These are phyloP conservation scores for Parnassius mnemosyne DNA, from an alignment of 2,888 invertebrate species.

Conservation along the genomic window DNA sequence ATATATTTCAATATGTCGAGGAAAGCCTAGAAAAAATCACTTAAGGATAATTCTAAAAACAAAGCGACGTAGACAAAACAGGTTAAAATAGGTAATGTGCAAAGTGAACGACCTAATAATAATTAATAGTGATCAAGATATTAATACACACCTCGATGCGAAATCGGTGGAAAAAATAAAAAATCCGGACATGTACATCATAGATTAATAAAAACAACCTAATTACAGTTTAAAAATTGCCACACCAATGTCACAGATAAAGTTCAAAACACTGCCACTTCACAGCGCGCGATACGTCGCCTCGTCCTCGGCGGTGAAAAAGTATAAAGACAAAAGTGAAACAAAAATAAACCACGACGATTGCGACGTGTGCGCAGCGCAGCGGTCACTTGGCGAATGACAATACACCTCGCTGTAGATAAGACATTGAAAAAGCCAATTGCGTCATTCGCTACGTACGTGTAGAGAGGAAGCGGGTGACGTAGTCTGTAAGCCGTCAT, in stretches of 20 bases:
- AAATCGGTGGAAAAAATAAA: conserved; percentile 71
- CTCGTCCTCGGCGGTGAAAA: conserved; percentile 72
- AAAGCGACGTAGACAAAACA: conserved; percentile 45
- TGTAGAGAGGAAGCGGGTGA: conserved; percentile 73
- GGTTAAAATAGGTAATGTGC: conserved; percentile 56
- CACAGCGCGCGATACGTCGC: conserved; percentile 67
- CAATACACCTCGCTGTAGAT: conserved; percentile 76
- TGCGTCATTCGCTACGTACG: conserved; percentile 78
- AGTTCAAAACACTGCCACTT: conserved; percentile 74
- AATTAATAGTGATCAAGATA: conserved; percentile 25
- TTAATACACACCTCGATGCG: conserved; percentile 70
- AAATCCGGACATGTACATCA: conserved; percentile 75
- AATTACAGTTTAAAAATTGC: conserved; percentile 45
- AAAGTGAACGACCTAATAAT: conserved; percentile 23
- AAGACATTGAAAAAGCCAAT: conserved; percentile 81
- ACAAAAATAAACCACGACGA: conserved; percentile 60
- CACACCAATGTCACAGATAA: conserved; percentile 59
- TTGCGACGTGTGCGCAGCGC: conserved; percentile 69
- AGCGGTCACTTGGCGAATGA: conserved; percentile 72
- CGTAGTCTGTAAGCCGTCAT: conserved; percentile 68
- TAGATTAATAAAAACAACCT: conserved; percentile 46
- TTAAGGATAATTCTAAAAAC: conserved; percentile 17
- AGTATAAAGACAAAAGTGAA: conserved; percentile 68
- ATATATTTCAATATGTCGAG: conserved; percentile 13
- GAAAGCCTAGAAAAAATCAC: conserved; percentile 10